phyloP scores from a whole-genome alignment of 2,797 vertebrate species.

The Fistularia tabacaria region DNA sequence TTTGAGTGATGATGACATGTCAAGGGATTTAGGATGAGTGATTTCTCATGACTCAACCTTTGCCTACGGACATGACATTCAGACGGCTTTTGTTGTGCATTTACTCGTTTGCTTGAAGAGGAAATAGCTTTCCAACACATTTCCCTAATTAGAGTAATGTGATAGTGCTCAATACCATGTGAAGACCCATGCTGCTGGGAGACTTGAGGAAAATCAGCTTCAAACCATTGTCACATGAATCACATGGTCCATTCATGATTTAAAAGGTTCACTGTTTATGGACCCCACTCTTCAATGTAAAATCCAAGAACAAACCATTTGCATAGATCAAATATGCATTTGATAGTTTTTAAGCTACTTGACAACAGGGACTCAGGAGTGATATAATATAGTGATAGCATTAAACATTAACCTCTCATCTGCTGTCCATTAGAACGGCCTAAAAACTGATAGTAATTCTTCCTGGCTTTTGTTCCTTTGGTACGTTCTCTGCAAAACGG shows the following conservation, averaged over 20 bases:
- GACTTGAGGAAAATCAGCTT: conserved; percentile 53
- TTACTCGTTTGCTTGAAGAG: conserved; percentile 63
- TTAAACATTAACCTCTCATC: conserved; percentile 25
- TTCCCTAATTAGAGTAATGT: conserved; percentile 72
- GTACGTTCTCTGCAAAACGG: conserved; percentile 18
- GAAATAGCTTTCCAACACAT: conserved; percentile 73
- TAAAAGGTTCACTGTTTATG: conserved; percentile 6
- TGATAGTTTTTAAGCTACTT: neutral
- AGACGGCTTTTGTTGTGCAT: conserved; percentile 63
- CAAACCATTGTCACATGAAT: conserved; percentile 57
- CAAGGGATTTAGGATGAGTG: conserved; percentile 64
- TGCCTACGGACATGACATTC: conserved; percentile 57
- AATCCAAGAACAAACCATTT: neutral
- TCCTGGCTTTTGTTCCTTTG: conserved; percentile 9
- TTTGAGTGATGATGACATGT: conserved; percentile 55
- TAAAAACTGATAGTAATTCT: conserved; percentile 34
- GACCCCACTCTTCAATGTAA: neutral
- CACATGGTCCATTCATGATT: conserved; percentile 37
- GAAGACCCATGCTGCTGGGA: conserved; percentile 69
- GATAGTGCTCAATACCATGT: conserved; percentile 57
- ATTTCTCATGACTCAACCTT: conserved; percentile 70
- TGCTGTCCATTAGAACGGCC: conserved; percentile 16
- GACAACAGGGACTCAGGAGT: neutral
- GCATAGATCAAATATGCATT: neutral
- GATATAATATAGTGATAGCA: conserved; percentile 18